Percentiles rank a stretch among this genome's conserved stretches.
Evolutionary conservation across 2,888 invertebrate genomes (phyloP).

Genomic region (Morpho deidamia): DNA sequence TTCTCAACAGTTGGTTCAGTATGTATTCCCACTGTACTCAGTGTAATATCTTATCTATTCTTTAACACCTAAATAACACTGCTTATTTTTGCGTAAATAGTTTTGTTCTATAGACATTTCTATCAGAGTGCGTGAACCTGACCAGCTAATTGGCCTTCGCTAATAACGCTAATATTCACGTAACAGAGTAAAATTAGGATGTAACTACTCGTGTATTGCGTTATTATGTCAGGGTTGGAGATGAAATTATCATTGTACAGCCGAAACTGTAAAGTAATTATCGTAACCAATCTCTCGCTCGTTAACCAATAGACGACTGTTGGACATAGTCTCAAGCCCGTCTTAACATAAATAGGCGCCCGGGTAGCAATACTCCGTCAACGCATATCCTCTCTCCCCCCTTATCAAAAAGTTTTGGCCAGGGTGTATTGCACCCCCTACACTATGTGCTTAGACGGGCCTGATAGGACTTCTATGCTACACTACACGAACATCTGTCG

Average conservation of each 20-base stretch:
- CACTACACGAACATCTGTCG: too few relatives aligned
- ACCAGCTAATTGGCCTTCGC: slow-evolving; percentile 30
- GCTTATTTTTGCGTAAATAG: slow-evolving; percentile 2
- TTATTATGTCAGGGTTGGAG: slow-evolving; percentile 16
- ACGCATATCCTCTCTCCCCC: too few relatives aligned
- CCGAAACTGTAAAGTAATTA: background rate
- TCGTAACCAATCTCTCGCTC: too few relatives aligned
- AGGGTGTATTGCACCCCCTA: too few relatives aligned
- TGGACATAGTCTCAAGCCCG: too few relatives aligned
- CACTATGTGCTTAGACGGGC: too few relatives aligned
- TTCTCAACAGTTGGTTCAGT: background rate
- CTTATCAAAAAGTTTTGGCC: too few relatives aligned
- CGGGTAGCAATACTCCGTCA: too few relatives aligned
- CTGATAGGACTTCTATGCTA: too few relatives aligned
- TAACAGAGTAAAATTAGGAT: slow-evolving; percentile 29
- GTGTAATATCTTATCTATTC: too few relatives aligned
- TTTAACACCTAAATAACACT: background rate
- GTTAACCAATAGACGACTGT: too few relatives aligned
- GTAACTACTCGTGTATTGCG: slow-evolving; percentile 20
- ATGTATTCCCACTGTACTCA: background rate
- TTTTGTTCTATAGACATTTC: background rate
- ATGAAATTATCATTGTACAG: background rate
- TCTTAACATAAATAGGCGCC: too few relatives aligned
- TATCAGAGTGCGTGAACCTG: slow-evolving; percentile 22
- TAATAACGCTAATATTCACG: slow-evolving; percentile 38